Conservation (phyloP, 2,888 invertebrate genomes). For the Tenthredo scrophulariae region DNA sequence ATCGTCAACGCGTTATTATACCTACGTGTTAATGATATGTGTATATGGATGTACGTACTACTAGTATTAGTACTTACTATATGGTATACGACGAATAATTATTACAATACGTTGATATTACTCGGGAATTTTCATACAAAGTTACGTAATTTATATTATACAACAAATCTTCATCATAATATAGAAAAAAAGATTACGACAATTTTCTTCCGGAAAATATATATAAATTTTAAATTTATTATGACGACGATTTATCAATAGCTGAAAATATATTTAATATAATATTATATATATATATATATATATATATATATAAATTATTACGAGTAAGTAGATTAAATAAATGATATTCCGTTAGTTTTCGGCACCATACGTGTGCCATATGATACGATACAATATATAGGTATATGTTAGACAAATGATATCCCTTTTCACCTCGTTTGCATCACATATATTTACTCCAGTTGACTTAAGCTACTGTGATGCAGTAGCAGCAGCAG, state of each 20-base stretch:
- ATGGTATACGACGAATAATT: not conserved
- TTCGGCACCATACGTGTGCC: too few species aligned
- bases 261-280: too few species aligned
- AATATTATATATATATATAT: too few species aligned
- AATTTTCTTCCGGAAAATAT: too few species aligned
- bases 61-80: not conserved
- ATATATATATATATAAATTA: too few species aligned
- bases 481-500: not conserved
- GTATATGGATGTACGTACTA: not conserved
- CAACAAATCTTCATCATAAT: not conserved
- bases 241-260: too few species aligned
- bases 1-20: not conserved
- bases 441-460: not conserved
- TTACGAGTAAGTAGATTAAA: too few species aligned
- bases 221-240: too few species aligned
- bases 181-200: not conserved
- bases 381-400: not conserved
- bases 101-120: not conserved
- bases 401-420: not conserved
- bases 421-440: not conserved
- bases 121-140: not conserved
- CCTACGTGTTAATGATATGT: not conserved
- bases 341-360: too few species aligned
- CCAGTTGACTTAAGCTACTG: not conserved
- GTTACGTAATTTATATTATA: not conserved